Percentiles rank a stretch among this genome's conserved stretches.
Conservation (phyloP, 1,140 invertebrate species). For the Bombus sylvicola region DNA sequence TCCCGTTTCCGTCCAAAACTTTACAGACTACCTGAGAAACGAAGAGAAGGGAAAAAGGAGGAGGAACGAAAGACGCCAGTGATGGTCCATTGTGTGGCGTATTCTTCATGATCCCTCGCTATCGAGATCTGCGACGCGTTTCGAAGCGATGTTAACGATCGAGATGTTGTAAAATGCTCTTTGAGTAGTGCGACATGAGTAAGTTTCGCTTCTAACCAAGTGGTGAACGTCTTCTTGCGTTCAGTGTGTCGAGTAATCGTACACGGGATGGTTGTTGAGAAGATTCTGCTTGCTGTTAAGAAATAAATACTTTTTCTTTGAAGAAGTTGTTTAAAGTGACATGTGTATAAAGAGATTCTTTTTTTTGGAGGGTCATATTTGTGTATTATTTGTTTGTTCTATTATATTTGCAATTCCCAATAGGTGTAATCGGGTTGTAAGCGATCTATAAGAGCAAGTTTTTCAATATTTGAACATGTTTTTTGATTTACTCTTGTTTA, state of each 20-base stretch:
- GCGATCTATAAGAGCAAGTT: too few relatives aligned
- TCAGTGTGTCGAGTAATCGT: neutral
- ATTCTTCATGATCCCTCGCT: neutral
- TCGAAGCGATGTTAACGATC: constrained; percentile 10
- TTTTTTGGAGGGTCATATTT: too few relatives aligned
- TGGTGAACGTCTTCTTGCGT: neutral
- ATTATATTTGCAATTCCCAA: too few relatives aligned
- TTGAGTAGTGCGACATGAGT: neutral
- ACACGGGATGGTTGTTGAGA: neutral
- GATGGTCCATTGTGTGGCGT: neutral
- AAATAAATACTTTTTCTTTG: neutral
- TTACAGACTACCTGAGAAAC: constrained; percentile 68
- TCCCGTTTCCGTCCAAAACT: constrained; percentile 55
- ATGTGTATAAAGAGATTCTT: neutral
- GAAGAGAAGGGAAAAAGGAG: neutral
- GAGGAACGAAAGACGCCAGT: constrained; percentile 12
- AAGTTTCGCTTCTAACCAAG: neutral
- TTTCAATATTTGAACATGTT: too few relatives aligned
- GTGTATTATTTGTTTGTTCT: too few relatives aligned
- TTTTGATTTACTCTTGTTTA: too few relatives aligned
- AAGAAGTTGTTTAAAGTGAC: neutral
- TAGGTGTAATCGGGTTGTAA: too few relatives aligned
- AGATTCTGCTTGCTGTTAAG: neutral
- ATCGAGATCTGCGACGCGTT: constrained; percentile 26
- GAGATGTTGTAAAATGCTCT: constrained; percentile 20